Evolutionary conservation across 2,113 vertebrate genomes (phyloP).

Genomic region (Leuciscus idus): DNA sequence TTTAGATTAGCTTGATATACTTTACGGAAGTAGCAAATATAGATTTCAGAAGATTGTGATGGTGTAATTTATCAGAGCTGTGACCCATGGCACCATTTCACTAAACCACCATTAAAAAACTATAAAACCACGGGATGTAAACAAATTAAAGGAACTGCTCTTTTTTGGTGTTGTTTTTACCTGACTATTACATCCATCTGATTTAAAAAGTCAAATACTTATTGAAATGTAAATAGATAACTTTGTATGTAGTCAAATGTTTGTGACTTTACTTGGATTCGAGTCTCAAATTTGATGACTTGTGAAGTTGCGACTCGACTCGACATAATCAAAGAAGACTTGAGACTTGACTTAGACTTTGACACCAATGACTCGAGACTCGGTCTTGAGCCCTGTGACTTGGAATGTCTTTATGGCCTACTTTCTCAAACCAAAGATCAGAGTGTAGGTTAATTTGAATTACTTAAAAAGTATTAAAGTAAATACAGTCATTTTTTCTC

Average conservation of each 20-base stretch:
- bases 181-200: neutral
- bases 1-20: neutral
- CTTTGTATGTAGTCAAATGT: neutral
- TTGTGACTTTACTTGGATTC: neutral
- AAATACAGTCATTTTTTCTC: too few relatives aligned
- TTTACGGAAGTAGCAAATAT: neutral
- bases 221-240: neutral
- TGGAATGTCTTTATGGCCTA: too few relatives aligned
- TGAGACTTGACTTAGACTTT: too few relatives aligned
- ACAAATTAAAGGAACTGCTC: neutral
- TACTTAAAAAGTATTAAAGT: too few relatives aligned
- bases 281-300: too few relatives aligned
- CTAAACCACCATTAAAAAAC: slow-evolving; percentile 34
- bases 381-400: too few relatives aligned
- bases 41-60: neutral
- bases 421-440: too few relatives aligned
- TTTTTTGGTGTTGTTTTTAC: neutral
- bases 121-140: slow-evolving; percentile 6
- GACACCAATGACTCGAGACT: too few relatives aligned
- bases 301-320: too few relatives aligned
- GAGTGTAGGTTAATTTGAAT: too few relatives aligned
- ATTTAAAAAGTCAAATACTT: neutral
- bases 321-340: too few relatives aligned
- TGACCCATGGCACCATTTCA: neutral
- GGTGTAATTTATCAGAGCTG: slow-evolving; percentile 24